Conservation (phyloP, 2,113 vertebrate genomes). For the Clinocottus analis region DNA sequence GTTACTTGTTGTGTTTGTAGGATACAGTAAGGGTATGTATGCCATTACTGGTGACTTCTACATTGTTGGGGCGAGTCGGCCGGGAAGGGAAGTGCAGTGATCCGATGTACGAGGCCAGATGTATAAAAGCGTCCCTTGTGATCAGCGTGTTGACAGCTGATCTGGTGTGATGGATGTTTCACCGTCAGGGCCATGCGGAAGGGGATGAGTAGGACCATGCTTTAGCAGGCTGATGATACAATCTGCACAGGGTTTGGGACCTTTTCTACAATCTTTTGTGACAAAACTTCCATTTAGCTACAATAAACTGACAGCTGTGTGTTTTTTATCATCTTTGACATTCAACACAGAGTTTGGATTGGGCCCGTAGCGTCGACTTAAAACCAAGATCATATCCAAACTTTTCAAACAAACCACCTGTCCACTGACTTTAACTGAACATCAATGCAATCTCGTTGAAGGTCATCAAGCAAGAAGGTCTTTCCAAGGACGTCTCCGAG, state of each 20-base stretch:
- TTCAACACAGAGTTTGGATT: not conserved
- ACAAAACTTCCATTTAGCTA: constrained; percentile 17
- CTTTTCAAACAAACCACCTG: not conserved
- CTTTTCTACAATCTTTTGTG: constrained; percentile 8
- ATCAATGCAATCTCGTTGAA: constrained; percentile 72
- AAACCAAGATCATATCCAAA: not conserved
- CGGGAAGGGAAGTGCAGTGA: constrained; percentile 44
- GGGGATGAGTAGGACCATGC: constrained; percentile 31
- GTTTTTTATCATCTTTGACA: constrained; percentile 21
- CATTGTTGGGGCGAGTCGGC: constrained; percentile 22
- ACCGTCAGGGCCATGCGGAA: constrained; percentile 29
- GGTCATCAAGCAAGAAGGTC: constrained; percentile 94
- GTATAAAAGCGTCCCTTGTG: constrained; percentile 56
- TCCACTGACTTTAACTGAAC: constrained; percentile 8
- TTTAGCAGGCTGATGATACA: constrained; percentile 26
- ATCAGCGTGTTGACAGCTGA: constrained; percentile 73
- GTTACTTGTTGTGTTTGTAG: not conserved
- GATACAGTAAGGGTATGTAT: not conserved
- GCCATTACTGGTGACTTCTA: constrained; percentile 31
- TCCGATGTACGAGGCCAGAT: constrained; percentile 37
- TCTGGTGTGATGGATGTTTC: constrained; percentile 73
- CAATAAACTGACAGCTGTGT: constrained; percentile 11
- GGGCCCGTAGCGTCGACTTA: not conserved
- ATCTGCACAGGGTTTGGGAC: constrained; percentile 9
- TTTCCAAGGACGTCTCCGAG: constrained; percentile 86